These are phyloP conservation scores for Lasioglossum lativentre DNA, from an alignment of 2,888 invertebrate species.

Conservation along the genomic window DNA sequence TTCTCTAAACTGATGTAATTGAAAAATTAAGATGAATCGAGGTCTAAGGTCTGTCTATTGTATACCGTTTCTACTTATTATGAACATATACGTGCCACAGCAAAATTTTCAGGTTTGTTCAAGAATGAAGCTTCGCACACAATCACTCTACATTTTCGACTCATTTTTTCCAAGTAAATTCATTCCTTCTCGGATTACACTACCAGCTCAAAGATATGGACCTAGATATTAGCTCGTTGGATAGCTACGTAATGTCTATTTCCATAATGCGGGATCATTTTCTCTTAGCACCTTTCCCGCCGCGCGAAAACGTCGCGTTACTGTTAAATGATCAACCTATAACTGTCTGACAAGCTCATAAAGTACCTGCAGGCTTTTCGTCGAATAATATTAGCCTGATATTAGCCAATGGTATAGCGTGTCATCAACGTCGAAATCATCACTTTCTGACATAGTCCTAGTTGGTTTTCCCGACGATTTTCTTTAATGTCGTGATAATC, in stretches of 20 bases:
- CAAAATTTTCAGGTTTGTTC: background rate
- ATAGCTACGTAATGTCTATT: background rate
- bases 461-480: background rate
- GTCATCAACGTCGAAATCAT: background rate
- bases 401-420: background rate
- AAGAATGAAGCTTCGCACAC: background rate
- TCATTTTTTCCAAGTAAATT: too few species aligned
- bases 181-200: background rate
- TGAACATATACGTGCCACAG: too few species aligned
- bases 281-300: background rate
- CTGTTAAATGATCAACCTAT: slow-evolving; percentile 10
- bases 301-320: background rate
- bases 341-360: background rate
- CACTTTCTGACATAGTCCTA: background rate
- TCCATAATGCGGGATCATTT: background rate
- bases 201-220: background rate
- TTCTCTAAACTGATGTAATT: background rate
- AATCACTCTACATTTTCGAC: too few species aligned
- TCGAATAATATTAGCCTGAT: background rate
- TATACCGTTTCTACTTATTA: too few species aligned
- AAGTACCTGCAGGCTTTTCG: background rate
- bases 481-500: background rate
- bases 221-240: background rate
- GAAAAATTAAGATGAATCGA: background rate
- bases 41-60: too few species aligned